Conservation (phyloP, 2,797 vertebrate species). For the Tragopan temminckii region DNA sequence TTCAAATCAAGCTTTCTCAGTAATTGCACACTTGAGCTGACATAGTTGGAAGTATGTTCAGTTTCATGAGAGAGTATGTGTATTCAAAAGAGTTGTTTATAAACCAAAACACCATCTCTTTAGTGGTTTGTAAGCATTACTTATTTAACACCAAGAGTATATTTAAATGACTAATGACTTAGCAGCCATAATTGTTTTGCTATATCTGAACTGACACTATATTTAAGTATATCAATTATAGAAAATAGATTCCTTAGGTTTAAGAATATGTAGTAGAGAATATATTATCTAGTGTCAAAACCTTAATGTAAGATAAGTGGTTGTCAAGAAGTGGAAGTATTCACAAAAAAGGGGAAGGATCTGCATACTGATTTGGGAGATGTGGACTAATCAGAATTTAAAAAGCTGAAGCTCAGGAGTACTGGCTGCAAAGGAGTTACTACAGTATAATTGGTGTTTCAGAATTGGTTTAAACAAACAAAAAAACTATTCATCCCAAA, state of each 20-base stretch:
- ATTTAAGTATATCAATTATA: slow-evolving; percentile 50
- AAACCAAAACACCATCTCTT: slow-evolving; percentile 61
- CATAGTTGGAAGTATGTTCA: slow-evolving; percentile 47
- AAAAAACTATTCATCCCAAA: background rate
- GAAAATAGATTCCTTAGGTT: slow-evolving; percentile 71
- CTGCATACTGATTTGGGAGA: background rate
- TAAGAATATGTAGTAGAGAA: slow-evolving; percentile 43
- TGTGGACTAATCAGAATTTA: background rate
- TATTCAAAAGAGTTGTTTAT: slow-evolving; percentile 32
- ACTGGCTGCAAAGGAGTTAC: background rate
- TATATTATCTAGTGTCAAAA: slow-evolving; percentile 68
- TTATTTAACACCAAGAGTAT: slow-evolving; percentile 34
- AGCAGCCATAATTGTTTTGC: background rate
- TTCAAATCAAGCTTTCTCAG: slow-evolving; percentile 58
- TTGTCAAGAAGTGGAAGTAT: slow-evolving; percentile 36
- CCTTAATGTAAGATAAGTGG: background rate
- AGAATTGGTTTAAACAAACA: background rate
- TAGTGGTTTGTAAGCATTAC: slow-evolving; percentile 58
- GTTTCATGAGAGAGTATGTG: slow-evolving; percentile 43
- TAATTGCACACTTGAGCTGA: slow-evolving; percentile 57
- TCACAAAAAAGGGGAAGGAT: background rate
- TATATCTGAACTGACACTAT: slow-evolving; percentile 4
- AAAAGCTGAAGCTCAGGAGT: background rate
- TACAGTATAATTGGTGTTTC: background rate
- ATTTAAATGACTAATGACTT: slow-evolving; percentile 43